Evolutionary conservation across 2,888 invertebrate species (phyloP).

Genomic region (Tineola bisselliella): DNA sequence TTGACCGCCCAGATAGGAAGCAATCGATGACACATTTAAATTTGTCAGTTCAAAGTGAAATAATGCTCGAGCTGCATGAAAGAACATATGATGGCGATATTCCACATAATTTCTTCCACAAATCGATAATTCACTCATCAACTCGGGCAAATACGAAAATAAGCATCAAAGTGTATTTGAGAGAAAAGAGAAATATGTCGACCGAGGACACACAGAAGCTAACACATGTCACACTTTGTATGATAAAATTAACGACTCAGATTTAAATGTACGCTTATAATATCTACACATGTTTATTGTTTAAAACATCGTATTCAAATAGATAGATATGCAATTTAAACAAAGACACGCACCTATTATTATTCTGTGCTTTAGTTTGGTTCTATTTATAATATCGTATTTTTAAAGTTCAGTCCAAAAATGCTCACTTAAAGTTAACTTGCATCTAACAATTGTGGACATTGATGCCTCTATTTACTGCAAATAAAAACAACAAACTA

Average conservation of each 20-base stretch:
- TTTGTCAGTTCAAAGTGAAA: conserved; percentile 51
- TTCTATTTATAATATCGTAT: too few species aligned
- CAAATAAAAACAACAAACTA: conserved; percentile 56
- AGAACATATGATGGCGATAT: conserved; percentile 3
- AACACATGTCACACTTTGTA: conserved; percentile 64
- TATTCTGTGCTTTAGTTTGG: too few species aligned
- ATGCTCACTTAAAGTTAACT: too few species aligned
- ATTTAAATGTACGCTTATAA: background rate
- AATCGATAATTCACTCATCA: conserved; percentile 63
- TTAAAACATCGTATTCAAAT: background rate
- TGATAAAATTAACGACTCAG: conserved; percentile 59
- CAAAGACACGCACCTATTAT: too few species aligned
- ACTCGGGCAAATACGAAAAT: conserved; percentile 59
- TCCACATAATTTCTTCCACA: conserved; percentile 56
- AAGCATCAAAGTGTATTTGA: conserved; percentile 66
- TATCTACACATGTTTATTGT: background rate
- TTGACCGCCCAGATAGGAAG: conserved; percentile 43
- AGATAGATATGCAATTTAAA: background rate
- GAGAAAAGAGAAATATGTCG: conserved; percentile 58
- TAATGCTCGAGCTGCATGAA: conserved; percentile 37
- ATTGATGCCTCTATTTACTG: background rate
- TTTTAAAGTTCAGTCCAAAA: too few species aligned
- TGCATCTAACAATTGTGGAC: too few species aligned
- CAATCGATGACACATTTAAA: conserved; percentile 59
- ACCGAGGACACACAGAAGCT: conserved; percentile 49